Evolutionary conservation across 2,888 invertebrate species (phyloP), one percentile per base, ranked within the genome.

Genomic region (Acleris emargana): DNA sequence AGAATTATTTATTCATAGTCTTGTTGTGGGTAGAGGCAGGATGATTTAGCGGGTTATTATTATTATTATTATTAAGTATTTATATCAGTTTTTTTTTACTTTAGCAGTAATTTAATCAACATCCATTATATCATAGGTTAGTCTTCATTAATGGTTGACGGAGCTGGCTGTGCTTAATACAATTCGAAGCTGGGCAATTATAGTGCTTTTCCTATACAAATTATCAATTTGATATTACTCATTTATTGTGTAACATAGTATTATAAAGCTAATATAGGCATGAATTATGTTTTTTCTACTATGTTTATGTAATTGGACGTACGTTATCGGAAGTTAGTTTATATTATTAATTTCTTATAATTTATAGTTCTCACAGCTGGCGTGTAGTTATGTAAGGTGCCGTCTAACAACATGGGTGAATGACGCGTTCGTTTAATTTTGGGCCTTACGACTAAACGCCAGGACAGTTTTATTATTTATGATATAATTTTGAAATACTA

Each of bases 401-500:
- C 69, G 25, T 70, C 57, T 59, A 52, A 62, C 52, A 43, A 47
- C 47, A 22, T 16, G 43, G 28, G 20, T 59, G 45, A 38, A 62
- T 72, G 68, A 71, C 59, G 69, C 63, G 57, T 51, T 52, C 49
- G 38, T 55, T 45, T 57, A 49, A n/a, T 28, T 61, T 22, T 18
- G 28, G 28, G 28, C 57, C 59, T 55, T 58, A 71, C 73, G 73
- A 76, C 72, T 72, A 70, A 71, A 70, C 76, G 73, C 75, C 76
- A 70, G 74, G 68, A 66, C 51, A 51, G 43, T 49, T 45, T 64
- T 62, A 28, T 61, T 28, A 62, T 60, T 67, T 63, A 64, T 69
- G 45, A 67, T 80, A 71, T 82, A 79, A 76, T 77, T 83, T 82
- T 82, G 82, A 84, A 85, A 85, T 89, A 90, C 88, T 91, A 91